phyloP scores from a whole-genome alignment of 2,797 vertebrate genomes.

The Sphenodon punctatus region DNA sequence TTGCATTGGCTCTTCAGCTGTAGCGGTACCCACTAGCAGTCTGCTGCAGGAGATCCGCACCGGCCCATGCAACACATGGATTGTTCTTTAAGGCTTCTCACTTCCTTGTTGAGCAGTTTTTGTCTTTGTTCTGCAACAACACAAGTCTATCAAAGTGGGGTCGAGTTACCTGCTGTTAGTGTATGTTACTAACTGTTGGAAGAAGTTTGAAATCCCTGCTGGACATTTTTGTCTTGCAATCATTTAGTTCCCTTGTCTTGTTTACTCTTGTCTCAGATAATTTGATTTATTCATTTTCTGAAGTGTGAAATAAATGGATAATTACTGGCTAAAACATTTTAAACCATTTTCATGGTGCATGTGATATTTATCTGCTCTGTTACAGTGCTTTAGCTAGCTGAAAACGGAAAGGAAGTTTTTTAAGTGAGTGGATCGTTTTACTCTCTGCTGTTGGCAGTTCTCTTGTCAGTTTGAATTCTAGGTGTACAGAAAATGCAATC shows the following conservation, averaged over 20 bases:
- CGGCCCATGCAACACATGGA: rapidly evolving
- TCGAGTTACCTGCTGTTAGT: neutral
- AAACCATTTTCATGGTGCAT: neutral
- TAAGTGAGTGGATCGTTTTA: neutral
- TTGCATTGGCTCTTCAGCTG: rapidly evolving
- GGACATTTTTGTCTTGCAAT: neutral
- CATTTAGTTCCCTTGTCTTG: neutral
- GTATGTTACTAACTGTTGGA: neutral
- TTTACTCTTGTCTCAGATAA: neutral
- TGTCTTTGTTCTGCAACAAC: neutral
- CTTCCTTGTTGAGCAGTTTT: neutral
- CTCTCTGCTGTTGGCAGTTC: neutral
- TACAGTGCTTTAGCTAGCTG: neutral
- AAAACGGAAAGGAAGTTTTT: neutral
- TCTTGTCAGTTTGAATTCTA: neutral
- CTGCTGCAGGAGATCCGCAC: too few relatives aligned
- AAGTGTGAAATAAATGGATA: neutral
- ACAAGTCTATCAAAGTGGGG: rapidly evolving
- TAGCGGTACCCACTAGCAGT: too few relatives aligned
- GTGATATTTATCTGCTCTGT: neutral
- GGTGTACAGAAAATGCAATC: neutral
- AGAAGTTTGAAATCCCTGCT: neutral
- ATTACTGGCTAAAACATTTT: neutral
- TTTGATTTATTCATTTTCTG: neutral
- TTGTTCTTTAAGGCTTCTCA: neutral